Percentiles rank a stretch among this genome's conserved stretches.
These are phyloP conservation scores for Aurelia aurita DNA, from an alignment of 30 jellyfish, hydroid and myxozoan species.

Conservation along the genomic window DNA sequence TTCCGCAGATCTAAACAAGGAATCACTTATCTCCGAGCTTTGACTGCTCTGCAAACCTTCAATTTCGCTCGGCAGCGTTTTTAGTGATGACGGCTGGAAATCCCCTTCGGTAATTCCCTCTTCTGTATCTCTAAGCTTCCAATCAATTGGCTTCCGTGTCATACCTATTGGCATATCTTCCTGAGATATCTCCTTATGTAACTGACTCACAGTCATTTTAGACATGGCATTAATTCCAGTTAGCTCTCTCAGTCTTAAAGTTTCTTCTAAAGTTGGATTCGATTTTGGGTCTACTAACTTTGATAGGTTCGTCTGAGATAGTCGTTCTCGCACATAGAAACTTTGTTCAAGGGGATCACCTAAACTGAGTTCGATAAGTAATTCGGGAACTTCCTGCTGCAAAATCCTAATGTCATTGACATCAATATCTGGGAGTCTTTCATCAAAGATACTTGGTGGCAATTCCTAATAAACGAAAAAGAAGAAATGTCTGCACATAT, in stretches of 20 bases:
- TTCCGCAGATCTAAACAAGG: slow-evolving; percentile 67
- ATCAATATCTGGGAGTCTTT: slow-evolving; percentile 75
- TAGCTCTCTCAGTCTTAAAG: slow-evolving; percentile 56
- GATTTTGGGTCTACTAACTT: slow-evolving; percentile 79
- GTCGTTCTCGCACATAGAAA: slow-evolving; percentile 65
- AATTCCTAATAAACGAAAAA: slow-evolving; percentile 69
- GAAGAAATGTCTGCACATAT: not conserved
- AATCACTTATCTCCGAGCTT: slow-evolving; percentile 66
- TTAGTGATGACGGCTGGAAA: slow-evolving; percentile 82
- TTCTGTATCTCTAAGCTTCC: slow-evolving; percentile 60
- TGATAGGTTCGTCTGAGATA: slow-evolving; percentile 81
- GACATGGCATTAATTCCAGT: slow-evolving; percentile 50
- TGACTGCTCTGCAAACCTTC: slow-evolving; percentile 65
- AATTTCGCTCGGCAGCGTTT: slow-evolving; percentile 49
- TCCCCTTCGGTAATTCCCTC: slow-evolving; percentile 62
- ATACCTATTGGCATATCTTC: slow-evolving; percentile 68
- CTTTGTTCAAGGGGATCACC: slow-evolving; percentile 84
- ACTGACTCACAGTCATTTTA: slow-evolving; percentile 85
- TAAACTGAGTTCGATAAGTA: slow-evolving; percentile 78
- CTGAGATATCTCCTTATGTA: slow-evolving; percentile 88
- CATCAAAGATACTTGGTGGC: slow-evolving; percentile 87
- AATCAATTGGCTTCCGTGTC: slow-evolving; percentile 47
- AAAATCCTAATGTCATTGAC: slow-evolving; percentile 75
- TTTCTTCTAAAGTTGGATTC: slow-evolving; percentile 75
- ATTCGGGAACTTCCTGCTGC: slow-evolving; percentile 87